These are phyloP conservation scores for Nymphalis c-album DNA, from an alignment of 2,888 invertebrate species.

Conservation along the genomic window DNA sequence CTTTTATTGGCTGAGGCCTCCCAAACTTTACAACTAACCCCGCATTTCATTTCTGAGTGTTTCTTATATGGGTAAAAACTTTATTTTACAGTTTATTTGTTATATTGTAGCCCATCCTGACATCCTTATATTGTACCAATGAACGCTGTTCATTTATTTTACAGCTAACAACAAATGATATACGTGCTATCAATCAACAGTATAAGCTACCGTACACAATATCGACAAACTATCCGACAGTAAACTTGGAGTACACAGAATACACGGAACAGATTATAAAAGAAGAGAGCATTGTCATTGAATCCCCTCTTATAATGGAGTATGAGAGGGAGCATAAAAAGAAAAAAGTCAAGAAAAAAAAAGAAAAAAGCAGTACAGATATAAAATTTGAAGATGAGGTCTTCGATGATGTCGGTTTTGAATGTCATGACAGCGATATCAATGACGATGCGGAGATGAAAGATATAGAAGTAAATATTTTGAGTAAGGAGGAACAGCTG, in stretches of 20 bases:
- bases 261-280: constrained; percentile 33
- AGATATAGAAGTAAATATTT: constrained; percentile 49
- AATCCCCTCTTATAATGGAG: constrained; percentile 26
- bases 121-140: too few relatives aligned
- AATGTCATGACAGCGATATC: constrained; percentile 33
- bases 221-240: constrained; percentile 14
- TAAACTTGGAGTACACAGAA: constrained; percentile 33
- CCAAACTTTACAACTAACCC: too few relatives aligned
- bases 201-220: constrained; percentile 22
- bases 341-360: constrained; percentile 34
- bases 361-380: constrained; percentile 33
- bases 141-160: background rate
- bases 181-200: constrained; percentile 20
- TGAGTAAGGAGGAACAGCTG: constrained; percentile 59
- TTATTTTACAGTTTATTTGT: too few relatives aligned
- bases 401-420: constrained; percentile 14
- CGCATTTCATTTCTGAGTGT: too few relatives aligned
- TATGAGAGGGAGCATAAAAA: constrained; percentile 39
- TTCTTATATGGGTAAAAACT: too few relatives aligned
- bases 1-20: too few relatives aligned
- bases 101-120: too few relatives aligned
- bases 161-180: constrained; percentile 10
- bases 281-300: constrained; percentile 33
- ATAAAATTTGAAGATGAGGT: constrained; percentile 36
- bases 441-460: constrained; percentile 34